Evolutionary conservation across 2,113 vertebrate genomes (phyloP).

Genomic region (Oreochromis spilurus): DNA sequence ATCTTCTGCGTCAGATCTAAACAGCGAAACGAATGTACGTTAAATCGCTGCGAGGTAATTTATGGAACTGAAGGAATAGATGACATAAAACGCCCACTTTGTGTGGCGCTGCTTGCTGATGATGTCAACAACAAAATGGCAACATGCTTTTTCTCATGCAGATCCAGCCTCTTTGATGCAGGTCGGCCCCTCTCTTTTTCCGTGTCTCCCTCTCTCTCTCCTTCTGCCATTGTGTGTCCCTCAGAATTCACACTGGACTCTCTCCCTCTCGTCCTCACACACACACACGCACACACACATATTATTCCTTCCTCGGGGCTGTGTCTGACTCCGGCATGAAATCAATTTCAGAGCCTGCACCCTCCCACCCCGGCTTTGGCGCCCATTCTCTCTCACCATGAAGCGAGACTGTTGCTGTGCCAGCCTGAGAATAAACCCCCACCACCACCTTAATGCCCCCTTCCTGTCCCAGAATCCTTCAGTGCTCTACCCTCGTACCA

Average conservation of each 20-base stretch:
- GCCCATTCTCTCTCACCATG: conserved; percentile 61
- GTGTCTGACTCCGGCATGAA: conserved; percentile 71
- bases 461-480: conserved; percentile 33
- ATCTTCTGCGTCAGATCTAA: neutral
- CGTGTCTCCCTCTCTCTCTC: conserved; percentile 10
- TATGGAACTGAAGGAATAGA: conserved; percentile 24
- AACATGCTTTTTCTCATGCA: conserved; percentile 54
- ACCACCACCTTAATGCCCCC: conserved; percentile 9
- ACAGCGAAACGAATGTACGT: neutral
- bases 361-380: conserved; percentile 45
- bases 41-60: neutral
- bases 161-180: conserved; percentile 53
- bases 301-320: conserved; percentile 47
- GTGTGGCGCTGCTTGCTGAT: neutral
- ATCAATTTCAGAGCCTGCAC: conserved; percentile 63
- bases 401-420: conserved; percentile 64
- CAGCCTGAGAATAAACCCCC: conserved; percentile 37
- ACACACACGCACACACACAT: conserved; percentile 30
- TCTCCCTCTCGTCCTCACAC: conserved; percentile 7
- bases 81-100: conserved; percentile 5
- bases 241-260: conserved; percentile 33
- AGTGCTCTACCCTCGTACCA: neutral
- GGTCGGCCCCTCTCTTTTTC: conserved; percentile 40
- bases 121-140: conserved; percentile 42
- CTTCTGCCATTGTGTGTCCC: conserved; percentile 37